These are phyloP conservation scores for Loriculus beryllinus DNA, from an alignment of 2,797 vertebrate genomes.

Conservation along the genomic window DNA sequence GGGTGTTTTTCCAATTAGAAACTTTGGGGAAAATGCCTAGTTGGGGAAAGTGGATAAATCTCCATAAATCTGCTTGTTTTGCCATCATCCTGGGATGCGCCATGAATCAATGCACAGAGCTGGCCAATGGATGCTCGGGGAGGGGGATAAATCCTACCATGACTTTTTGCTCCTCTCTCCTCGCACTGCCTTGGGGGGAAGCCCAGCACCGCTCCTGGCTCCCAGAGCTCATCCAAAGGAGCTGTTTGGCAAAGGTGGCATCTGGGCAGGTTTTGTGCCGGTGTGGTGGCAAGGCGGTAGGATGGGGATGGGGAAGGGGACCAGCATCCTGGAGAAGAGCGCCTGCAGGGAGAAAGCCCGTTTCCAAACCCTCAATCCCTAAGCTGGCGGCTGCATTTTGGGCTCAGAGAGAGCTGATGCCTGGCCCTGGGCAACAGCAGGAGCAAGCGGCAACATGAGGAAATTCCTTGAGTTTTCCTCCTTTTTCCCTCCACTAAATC, in stretches of 20 bases:
- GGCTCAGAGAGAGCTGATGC: background rate
- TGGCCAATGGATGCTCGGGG: background rate
- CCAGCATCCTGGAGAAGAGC: background rate
- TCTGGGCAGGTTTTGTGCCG: background rate
- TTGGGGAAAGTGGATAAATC: background rate
- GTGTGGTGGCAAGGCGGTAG: background rate
- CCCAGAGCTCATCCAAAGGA: background rate
- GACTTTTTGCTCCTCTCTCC: background rate
- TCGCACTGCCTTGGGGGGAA: accelerated
- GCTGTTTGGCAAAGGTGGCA: background rate
- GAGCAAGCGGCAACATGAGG: background rate
- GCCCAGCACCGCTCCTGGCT: background rate
- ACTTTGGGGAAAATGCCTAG: background rate
- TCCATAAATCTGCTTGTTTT: background rate
- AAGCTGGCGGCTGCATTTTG: background rate
- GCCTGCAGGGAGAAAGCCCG: background rate
- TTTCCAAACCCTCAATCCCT: background rate
- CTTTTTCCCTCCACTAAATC: background rate
- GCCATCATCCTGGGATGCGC: accelerated
- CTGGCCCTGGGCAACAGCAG: background rate
- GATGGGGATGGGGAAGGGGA: background rate
- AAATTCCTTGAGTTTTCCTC: background rate
- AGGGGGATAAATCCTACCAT: accelerated
- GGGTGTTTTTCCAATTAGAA: background rate
- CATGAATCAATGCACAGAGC: accelerated